phyloP scores from a whole-genome alignment of 2,888 invertebrate species.

The Andrena minutula region DNA sequence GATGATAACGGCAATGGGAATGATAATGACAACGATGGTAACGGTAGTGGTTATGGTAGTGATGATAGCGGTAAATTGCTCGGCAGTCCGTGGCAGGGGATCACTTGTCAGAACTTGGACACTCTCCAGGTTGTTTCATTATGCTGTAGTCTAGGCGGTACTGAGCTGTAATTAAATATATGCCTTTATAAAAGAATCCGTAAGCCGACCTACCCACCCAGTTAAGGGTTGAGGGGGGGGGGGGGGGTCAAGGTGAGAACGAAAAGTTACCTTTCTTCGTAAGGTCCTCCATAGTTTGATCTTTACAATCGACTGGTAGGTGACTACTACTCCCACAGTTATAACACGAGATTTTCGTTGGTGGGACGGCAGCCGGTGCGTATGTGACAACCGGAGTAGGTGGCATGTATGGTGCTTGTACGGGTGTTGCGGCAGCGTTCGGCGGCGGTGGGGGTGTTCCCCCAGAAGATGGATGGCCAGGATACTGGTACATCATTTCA shows the following conservation, averaged over 20 bases:
- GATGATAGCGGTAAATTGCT: conserved; percentile 66
- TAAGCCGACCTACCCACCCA: no score
- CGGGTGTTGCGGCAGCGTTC: conserved; percentile 76
- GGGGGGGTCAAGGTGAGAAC: no score
- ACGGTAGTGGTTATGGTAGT: conserved; percentile 68
- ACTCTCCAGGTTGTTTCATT: conserved; percentile 84
- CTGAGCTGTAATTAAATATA: conserved; percentile 82
- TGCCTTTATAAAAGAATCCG: background rate
- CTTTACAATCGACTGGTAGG: conserved; percentile 94
- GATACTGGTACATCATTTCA: conserved; percentile 85
- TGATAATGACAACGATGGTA: conserved; percentile 66
- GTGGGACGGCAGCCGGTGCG: conserved; percentile 86
- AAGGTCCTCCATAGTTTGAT: conserved; percentile 96
- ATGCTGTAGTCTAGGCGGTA: conserved; percentile 85
- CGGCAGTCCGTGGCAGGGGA: conserved; percentile 81
- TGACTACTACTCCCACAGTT: conserved; percentile 96
- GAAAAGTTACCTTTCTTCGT: conserved; percentile 86
- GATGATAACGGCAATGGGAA: conserved; percentile 70
- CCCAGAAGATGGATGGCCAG: conserved; percentile 80
- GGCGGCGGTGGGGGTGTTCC: conserved; percentile 80
- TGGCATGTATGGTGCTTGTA: conserved; percentile 81
- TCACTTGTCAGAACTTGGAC: conserved; percentile 85
- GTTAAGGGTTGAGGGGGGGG: no score
- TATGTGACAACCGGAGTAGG: conserved; percentile 81
- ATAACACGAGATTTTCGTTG: conserved; percentile 92